Conservation (phyloP, 1,140 invertebrate genomes). For the Ostrea edulis region DNA sequence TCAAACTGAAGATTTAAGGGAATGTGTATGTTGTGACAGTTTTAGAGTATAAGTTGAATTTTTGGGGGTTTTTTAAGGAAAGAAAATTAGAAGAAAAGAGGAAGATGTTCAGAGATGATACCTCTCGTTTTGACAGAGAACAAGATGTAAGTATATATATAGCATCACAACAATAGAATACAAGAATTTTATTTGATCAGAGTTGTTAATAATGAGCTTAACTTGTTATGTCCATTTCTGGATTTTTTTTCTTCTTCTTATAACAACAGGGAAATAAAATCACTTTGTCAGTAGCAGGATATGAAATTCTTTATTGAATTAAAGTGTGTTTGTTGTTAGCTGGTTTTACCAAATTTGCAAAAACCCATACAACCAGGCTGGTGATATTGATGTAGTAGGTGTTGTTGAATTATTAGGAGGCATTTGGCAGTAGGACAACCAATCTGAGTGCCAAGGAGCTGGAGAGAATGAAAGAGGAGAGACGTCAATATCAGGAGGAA, state of each 20-base stretch:
- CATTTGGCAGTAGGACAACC: constrained; percentile 58
- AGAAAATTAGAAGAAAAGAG: constrained; percentile 71
- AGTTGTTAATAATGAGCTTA: too few relatives aligned
- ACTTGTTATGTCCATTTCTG: too few relatives aligned
- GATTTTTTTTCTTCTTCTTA: too few relatives aligned
- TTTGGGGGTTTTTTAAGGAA: constrained; percentile 63
- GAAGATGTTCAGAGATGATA: constrained; percentile 65
- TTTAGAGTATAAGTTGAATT: background rate
- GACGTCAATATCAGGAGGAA: constrained; percentile 70
- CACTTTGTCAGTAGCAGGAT: too few relatives aligned
- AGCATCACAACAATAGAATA: too few relatives aligned
- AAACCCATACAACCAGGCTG: too few relatives aligned
- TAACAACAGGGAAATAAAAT: too few relatives aligned
- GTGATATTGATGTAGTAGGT: too few relatives aligned
- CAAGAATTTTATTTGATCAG: too few relatives aligned
- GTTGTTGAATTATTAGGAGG: constrained; percentile 62
- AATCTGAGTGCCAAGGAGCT: constrained; percentile 68
- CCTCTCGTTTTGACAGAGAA: constrained; percentile 69
- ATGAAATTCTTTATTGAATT: too few relatives aligned
- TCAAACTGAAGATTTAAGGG: background rate
- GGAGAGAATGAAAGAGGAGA: constrained; percentile 72
- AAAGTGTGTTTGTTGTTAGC: too few relatives aligned
- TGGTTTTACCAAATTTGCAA: too few relatives aligned
- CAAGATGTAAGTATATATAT: constrained; percentile 65
- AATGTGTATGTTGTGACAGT: background rate